Percentiles rank a stretch among this genome's conserved stretches.
phyloP scores from a whole-genome alignment of 2,888 invertebrate genomes.

The Nemoura dubitans region DNA sequence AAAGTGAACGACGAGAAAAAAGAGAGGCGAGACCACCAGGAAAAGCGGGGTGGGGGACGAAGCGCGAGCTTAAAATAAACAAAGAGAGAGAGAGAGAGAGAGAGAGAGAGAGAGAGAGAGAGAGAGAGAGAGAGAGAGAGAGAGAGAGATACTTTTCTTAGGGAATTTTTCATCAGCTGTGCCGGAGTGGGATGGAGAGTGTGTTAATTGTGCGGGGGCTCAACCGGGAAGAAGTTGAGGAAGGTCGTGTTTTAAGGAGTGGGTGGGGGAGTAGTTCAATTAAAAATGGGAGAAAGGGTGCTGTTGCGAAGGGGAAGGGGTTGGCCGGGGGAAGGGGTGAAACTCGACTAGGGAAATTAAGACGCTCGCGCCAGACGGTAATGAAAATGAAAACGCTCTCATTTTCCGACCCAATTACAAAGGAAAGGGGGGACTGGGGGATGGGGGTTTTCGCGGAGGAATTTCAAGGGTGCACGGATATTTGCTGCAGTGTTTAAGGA shows the following conservation, averaged over 20 bases:
- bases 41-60: background rate
- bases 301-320: background rate
- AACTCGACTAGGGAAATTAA: conserved; percentile 1
- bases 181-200: background rate
- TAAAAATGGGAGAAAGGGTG: conserved; percentile 2
- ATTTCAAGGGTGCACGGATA: background rate
- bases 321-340: too few species aligned
- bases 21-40: background rate
- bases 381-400: background rate
- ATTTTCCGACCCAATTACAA: background rate
- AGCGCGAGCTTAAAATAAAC: background rate
- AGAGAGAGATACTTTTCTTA: conserved; percentile 1
- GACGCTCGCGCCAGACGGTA: background rate
- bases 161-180: background rate
- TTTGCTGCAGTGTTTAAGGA: too few species aligned
- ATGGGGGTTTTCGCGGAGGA: background rate
- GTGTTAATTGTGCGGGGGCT: background rate
- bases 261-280: background rate
- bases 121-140: background rate
- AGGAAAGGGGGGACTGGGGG: background rate
- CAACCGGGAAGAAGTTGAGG: background rate
- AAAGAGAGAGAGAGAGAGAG: conserved; percentile 4
- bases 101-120: background rate
- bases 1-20: background rate
- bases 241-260: background rate